Base-by-base conservation (phyloP, 2,888 invertebrate species). In the Nymphalis polychloros region DNA sequence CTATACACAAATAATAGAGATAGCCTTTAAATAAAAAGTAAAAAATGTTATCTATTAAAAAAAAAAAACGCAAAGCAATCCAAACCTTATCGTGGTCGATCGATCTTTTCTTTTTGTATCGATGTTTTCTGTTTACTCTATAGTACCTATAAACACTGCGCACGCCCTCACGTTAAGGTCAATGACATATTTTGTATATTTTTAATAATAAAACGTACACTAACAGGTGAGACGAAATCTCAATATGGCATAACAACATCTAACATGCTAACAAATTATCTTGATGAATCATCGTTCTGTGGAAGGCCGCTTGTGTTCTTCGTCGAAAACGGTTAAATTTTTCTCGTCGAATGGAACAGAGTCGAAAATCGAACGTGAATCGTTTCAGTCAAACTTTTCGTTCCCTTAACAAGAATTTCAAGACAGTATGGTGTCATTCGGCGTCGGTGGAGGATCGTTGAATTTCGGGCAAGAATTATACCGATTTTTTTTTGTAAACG, bases 201-300 rank as follows among this genome's bases (percentile, higher is more conserved):
- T 23, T 60, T 63, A 19, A 50, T 57, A 47, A 23, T 59, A 53
- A n/a, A 50, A 50, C 41, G 53, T 53, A 41, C 50, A 49, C 48
- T 63, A 61, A 59, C 61, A 64, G 55, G 60, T 68, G 70, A 65
- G 48, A 52, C 64, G 65, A 63, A 70, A 67, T 68, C 69, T 71
- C 71, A 68, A 74, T 73, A 73, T 52, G 74, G 59, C 59, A 31
- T 59, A 65, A 72, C 69, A 65, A 47, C 62, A 62, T 46, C 69
- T 64, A 66, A 68, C 75, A 73, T 67, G 73, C 70, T 70, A 73
- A 59, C 67, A 59, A 66, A 62, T 71, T 68, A 63, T 68, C 64
- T 60, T 57, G 60, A 20, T 76, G 76, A 76, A 67, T 76, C 76
- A 76, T 60, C 62, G 19, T 65, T 57, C 70, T 72, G 46, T 69